phyloP scores from a whole-genome alignment of 1,140 invertebrate species.

The Drosophila lacteicornis region DNA sequence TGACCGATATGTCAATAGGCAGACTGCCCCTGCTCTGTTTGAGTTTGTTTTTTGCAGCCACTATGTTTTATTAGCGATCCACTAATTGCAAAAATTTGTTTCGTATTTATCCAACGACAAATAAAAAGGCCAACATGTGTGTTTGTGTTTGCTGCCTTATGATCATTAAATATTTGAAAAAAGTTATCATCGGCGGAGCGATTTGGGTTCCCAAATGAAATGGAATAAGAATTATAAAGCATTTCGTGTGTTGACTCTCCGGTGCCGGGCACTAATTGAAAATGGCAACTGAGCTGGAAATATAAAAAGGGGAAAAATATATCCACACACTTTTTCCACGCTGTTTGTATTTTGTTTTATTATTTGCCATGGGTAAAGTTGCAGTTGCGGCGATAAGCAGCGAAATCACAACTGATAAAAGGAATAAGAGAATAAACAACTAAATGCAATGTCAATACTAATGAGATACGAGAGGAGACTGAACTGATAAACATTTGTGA shows the following conservation, averaged over 20 bases:
- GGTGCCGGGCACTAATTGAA: conserved; percentile 67
- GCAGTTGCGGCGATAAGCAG: conserved; percentile 69
- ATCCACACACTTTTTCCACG: neutral
- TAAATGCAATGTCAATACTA: conserved; percentile 51
- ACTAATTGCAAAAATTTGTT: conserved; percentile 70
- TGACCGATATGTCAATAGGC: conserved; percentile 58
- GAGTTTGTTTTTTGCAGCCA: conserved; percentile 26
- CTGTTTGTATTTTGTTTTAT: conserved; percentile 8
- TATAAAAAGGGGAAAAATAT: conserved; percentile 5
- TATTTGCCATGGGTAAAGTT: conserved; percentile 55
- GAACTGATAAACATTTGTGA: conserved; percentile 14
- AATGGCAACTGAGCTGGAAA: conserved; percentile 40
- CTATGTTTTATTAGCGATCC: conserved; percentile 49
- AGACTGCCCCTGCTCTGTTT: conserved; percentile 8
- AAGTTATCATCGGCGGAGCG: conserved; percentile 31
- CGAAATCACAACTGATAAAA: conserved; percentile 71
- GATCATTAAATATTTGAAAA: conserved; percentile 66
- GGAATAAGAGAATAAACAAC: conserved; percentile 42
- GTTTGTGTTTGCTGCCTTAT: conserved; percentile 52
- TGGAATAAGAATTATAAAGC: conserved; percentile 49
- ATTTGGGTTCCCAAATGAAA: conserved; percentile 33
- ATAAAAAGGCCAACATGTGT: conserved; percentile 19
- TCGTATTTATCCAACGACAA: conserved; percentile 22
- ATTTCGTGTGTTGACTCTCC: conserved; percentile 58
- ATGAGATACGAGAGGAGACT: conserved; percentile 13